These are phyloP conservation scores for Zaprionus tsacasi DNA, from an alignment of 1,140 invertebrate genomes.

Conservation along the genomic window DNA sequence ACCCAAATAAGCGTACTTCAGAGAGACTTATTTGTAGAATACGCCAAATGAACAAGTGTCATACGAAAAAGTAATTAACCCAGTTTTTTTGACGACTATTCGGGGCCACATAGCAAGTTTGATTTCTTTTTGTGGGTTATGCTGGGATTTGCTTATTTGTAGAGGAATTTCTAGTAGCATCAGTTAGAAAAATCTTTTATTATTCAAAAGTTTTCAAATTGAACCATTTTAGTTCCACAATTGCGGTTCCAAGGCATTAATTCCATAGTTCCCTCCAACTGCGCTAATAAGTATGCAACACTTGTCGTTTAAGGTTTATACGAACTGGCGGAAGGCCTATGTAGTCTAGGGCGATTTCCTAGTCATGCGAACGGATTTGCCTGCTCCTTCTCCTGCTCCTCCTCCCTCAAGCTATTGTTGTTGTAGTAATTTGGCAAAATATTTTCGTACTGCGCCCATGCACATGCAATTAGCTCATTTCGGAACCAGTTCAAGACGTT, in stretches of 20 bases:
- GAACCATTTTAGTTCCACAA: not conserved
- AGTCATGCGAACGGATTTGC: not conserved
- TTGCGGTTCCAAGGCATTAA: not conserved
- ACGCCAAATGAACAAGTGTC: constrained; percentile 56
- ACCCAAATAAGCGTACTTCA: not conserved
- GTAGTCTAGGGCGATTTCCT: too few relatives aligned
- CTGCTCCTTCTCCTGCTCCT: not conserved
- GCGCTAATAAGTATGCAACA: constrained; percentile 53
- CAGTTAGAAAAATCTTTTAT: too few relatives aligned
- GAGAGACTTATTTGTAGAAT: not conserved
- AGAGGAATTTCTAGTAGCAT: too few relatives aligned
- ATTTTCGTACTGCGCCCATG: constrained; percentile 14
- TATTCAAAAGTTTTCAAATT: too few relatives aligned
- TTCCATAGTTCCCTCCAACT: not conserved
- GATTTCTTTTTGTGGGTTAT: too few relatives aligned
- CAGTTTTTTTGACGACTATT: constrained; percentile 54
- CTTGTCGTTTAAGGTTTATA: not conserved
- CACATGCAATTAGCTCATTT: constrained; percentile 51
- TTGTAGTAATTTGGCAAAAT: constrained; percentile 1
- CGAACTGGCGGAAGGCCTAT: not conserved
- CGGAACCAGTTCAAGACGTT: not conserved
- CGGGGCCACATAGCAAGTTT: constrained; percentile 26
- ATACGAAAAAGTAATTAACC: constrained; percentile 73
- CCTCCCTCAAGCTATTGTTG: constrained; percentile 5
- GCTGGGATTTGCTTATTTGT: too few relatives aligned